Evolutionary conservation across 1,140 invertebrate species (phyloP), one percentile per base, ranked within the genome.

Genomic region (Drosophila quadrilineata): DNA sequence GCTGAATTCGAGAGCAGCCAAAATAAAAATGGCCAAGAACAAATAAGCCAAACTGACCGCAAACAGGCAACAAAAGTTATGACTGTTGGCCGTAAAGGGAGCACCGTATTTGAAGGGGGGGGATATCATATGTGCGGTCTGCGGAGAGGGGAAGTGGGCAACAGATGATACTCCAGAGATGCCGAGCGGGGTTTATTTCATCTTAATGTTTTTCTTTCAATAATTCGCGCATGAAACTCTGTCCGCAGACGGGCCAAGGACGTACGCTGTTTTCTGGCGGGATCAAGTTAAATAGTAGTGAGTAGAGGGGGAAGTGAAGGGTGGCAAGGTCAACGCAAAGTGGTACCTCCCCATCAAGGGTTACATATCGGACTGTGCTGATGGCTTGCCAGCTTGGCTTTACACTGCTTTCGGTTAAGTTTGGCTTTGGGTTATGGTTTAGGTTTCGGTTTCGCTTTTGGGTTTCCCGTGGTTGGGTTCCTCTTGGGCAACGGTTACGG

Each of bases 201-300:
- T 67, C 62, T 53, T 67, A 76, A 76, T 75, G 67, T 71, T 77
- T 77, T 72, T 77, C 68, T 76, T 76, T 77, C 74, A 72, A 77
- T 73, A 76, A 73, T 73, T 74, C 65, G 24, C 46, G 72, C 52
- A 54, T 26, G 12, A 40, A 63, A 29, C 28, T 28, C 21, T 19
- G 17, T 33, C 22, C 8, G 28, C 22, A 28, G 21, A 16, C 29
- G 28, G 8, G 26, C 29, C 28, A n/a, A 31, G 8, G 26, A 22
- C 24, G 40, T 24, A 22, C n/a, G n/a, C n/a, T n/a, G n/a, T n/a
- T 41, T 12, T 4, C 38, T 10, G 17, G 29, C 29, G 9, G 29
- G 29, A n/a, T 31, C 6, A 10, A 35, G 19, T n/a, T n/a, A n/a
- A n/a, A n/a, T n/a, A n/a, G n/a, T n/a, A n/a, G n/a, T n/a, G n/a